Base-by-base conservation (phyloP, 2,113 vertebrate genomes). In the Eretmochelys imbricata region DNA sequence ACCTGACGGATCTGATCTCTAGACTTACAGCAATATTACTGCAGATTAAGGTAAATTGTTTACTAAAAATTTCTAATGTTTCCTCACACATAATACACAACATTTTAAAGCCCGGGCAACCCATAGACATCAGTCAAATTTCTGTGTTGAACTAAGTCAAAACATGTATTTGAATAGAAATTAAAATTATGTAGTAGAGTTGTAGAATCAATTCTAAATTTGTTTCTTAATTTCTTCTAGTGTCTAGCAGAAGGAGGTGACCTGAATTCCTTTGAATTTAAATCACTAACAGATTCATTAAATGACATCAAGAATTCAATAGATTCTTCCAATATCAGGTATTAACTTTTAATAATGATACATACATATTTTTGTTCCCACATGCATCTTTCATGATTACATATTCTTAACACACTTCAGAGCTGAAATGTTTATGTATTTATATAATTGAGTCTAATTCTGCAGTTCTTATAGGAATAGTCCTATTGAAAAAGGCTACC, bases 231-330 rank as follows among this genome's bases (percentile, higher is more conserved):
- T 98, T 88, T 95, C 96, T 72, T 97, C 42, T 95, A 99, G 99
- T 99, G 99, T 98, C 98, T 99, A 97, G 99, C 99, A 94, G 99
- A 99, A 96, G 99, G 99, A 92, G 99, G 99, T 82, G 99, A 99
- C 97, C 97, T 99, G 97, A 99, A 99, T 98, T 99, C 99, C 53
- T 99, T 99, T 98, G 99, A 99, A 97, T 99, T 99, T 97, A 99
- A 99, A 97, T 99, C 99, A 82, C 98, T 99, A 97, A 99, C 99
- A 76, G 99, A 99, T 97, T 99, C 99, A 75, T 98, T 99, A 95
- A 99, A 99, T 94, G 99, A 99, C 97, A 99, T 99, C 95, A 99
- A 99, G 97, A 99, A 98, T 96, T 99, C 99, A 54, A 99, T 99
- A 98, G 99, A 99, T 97, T 98, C 98, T 88, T 99, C 99, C 91